A percentile compares a stretch with the other conserved stretches of the same genome.
Conservation (phyloP, 1,140 invertebrate species). For the Penaeus chinensis region DNA sequence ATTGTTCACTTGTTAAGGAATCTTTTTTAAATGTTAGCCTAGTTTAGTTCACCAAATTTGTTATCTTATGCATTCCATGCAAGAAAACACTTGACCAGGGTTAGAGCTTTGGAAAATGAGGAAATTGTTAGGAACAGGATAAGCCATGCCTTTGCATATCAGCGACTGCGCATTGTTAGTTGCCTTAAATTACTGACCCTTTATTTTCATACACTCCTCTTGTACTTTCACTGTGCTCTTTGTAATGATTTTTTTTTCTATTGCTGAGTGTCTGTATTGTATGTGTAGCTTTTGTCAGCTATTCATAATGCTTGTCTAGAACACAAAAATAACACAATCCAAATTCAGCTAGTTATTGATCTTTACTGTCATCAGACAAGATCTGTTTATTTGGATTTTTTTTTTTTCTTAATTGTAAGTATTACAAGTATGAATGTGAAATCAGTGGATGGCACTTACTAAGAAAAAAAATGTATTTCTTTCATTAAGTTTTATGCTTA, state of each 20-base stretch:
- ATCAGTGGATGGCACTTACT: no score
- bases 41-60: no score
- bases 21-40: no score
- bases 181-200: slow-evolving; percentile 31
- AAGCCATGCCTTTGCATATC: slow-evolving; percentile 34
- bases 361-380: no score
- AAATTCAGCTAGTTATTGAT: background rate
- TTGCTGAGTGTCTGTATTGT: slow-evolving; percentile 21
- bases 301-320: slow-evolving; percentile 18
- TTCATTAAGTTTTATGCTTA: slow-evolving; percentile 20
- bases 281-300: slow-evolving; percentile 27
- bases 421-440: no score
- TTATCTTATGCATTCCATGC: no score
- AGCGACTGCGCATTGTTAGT: slow-evolving; percentile 21
- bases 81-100: no score
- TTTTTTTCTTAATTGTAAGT: no score
- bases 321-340: slow-evolving; percentile 15
- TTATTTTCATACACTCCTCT: slow-evolving; percentile 29
- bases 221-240: slow-evolving; percentile 30
- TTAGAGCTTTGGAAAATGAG: background rate
- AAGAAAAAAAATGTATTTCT: background rate
- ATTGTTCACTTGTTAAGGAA: no score
- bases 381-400: no score
- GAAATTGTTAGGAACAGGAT: slow-evolving; percentile 19
- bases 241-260: slow-evolving; percentile 25